These are phyloP conservation scores for Troilus luridus DNA, from an alignment of 2,888 invertebrate species.

Conservation along the genomic window DNA sequence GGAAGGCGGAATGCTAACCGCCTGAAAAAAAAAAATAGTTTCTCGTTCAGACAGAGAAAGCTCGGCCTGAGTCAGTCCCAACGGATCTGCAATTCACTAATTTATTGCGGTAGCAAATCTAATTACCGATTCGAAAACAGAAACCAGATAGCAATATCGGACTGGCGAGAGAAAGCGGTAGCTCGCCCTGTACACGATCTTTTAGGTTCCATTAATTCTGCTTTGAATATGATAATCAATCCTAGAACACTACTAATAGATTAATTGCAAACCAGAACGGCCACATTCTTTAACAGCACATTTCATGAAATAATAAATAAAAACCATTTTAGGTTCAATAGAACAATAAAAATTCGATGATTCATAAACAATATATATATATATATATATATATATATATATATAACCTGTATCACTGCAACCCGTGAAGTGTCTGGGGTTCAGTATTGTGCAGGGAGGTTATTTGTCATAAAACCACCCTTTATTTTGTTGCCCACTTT, in stretches of 20 bases:
- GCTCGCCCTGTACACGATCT: neutral
- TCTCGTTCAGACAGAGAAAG: neutral
- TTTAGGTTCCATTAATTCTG: neutral
- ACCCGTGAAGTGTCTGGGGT: too few species aligned
- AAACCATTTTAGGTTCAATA: neutral
- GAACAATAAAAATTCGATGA: neutral
- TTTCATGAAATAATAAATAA: too few species aligned
- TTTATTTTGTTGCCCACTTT: too few species aligned
- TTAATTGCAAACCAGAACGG: neutral
- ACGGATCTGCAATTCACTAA: conserved; percentile 32
- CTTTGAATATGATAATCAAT: neutral
- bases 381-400: neutral
- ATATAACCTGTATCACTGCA: too few species aligned
- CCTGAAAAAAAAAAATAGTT: neutral
- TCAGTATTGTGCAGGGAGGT: too few species aligned
- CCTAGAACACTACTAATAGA: neutral
- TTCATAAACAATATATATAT: neutral
- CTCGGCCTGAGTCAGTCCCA: neutral
- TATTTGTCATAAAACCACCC: too few species aligned
- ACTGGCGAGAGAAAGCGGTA: neutral
- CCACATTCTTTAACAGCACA: neutral
- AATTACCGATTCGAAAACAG: conserved; percentile 34
- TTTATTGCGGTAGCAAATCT: conserved; percentile 1
- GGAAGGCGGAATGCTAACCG: neutral
- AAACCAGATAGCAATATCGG: conserved; percentile 10